Conservation (phyloP, 2,797 vertebrate genomes). For the Pteronotus mesoamericanus region DNA sequence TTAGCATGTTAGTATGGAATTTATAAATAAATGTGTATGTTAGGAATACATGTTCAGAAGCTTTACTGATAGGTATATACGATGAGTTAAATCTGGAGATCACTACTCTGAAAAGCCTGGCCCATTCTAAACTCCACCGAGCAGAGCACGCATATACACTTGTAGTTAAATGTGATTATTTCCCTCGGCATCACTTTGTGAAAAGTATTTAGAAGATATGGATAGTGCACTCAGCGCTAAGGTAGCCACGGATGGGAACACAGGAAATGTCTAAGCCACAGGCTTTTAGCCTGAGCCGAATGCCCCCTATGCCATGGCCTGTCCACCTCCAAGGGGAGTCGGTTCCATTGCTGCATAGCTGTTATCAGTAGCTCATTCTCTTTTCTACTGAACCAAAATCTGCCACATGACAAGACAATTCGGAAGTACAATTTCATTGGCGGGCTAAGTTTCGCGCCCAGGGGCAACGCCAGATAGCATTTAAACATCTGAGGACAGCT, state of each 20-base stretch:
- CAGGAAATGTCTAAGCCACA: not conserved
- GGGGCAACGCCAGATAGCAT: not conserved
- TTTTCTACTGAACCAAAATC: not conserved
- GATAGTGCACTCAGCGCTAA: not conserved
- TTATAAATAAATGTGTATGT: not conserved
- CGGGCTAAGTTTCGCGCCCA: not conserved
- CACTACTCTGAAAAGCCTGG: not conserved
- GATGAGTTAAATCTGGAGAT: not conserved
- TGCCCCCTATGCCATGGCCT: not conserved
- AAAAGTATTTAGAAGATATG: not conserved
- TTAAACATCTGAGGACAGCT: not conserved
- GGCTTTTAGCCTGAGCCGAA: not conserved
- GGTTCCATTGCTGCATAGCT: not conserved
- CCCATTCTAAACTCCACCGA: not conserved
- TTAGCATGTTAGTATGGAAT: not conserved
- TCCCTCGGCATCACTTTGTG: not conserved
- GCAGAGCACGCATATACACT: not conserved
- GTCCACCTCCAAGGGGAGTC: not conserved
- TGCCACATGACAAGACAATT: not conserved
- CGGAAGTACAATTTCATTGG: not conserved
- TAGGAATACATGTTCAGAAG: not conserved
- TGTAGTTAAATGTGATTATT: not conserved
- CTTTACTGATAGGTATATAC: not conserved
- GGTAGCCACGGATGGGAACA: not conserved
- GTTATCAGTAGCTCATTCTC: not conserved